Base-by-base conservation (phyloP, 2,888 invertebrate species). In the Morpho achilles region DNA sequence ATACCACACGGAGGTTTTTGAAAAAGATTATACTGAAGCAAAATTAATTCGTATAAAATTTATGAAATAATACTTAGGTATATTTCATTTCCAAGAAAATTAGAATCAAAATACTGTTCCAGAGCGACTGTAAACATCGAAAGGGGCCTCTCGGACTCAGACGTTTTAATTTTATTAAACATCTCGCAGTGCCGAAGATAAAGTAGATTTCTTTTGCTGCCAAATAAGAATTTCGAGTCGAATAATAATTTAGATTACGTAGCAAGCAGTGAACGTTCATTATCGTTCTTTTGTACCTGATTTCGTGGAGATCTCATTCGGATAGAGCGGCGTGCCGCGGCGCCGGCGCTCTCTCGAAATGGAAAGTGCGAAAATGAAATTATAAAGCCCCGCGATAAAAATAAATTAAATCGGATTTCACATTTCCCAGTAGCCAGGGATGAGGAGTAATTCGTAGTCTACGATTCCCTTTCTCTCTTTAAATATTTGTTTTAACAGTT, bases 281-380 rank as follows among this genome's bases (percentile, higher is more conserved):
- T 90, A 89, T 90, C 89, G 88, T 89, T 87, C 89, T 90, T 90
- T 90, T 89, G 90, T 90, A 90, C 72, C 73, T 73, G 90, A 90
- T 90, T 89, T 88, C 84, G 86, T 80, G 71, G 79, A 90, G 90
- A 90, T 90, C 89, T 87, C 90, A 90, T 90, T 89, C 88, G 84
- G 90, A 90, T 90, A 90, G 87, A 87, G 84, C 83, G 77, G 76
- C 81, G 77, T 85, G 84, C 87, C 86, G 81, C 86, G 84, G 84
- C 82, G 82, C 84, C 83, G 80, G 86, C 82, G 82, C 80, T 80
- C 87, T 81, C 85, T 82, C 80, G 77, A 90, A 89, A 88, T 87
- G 87, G 87, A 89, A 90, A 90, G 90, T 90, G 91, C 87, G 91
- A 90, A 91, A 90, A 90, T 90, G 87, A 91, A 91, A 91, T 91